Evolutionary conservation across 1,140 invertebrate species (phyloP), one percentile per base, ranked within the genome.

Genomic region (Pogonomyrmex californicus): DNA sequence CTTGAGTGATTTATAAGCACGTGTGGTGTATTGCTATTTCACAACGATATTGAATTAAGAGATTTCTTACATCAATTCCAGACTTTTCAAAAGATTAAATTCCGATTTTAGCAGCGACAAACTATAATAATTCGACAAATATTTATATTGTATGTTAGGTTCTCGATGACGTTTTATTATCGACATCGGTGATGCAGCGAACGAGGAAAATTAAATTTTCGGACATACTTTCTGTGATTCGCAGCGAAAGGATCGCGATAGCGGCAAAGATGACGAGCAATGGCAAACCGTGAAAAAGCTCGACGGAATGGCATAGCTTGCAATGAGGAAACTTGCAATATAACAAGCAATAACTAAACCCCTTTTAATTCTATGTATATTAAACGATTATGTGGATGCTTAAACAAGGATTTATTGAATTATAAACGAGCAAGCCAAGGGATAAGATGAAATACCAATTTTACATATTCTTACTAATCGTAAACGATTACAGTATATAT

Each of bases 381-480:
- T 94, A 93, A 93, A 95, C 88, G 86, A 93, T 94, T 94, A 95
- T 93, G 93, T 94, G 94, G 93, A 94, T 93, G 93, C 93, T 94
- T 94, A 93, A 83, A 94, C 83, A 90, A 94, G 65, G 91, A 94
- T 94, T 93, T 93, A 95, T 94, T 95, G 91, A 91, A 91, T 91
- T 91, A 83, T 83, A 90, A 92, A 94, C 86, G 90, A 93, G 89
- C 92, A 92, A 92, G 87, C 86, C 92, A 83, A 90, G 87, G 91
- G 91, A 91, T 92, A 93, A 91, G 75, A 89, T 86, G 86, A 93
- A 93, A 94, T 95, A 95, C 93, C 95, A 93, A 95, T 95, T 95
- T 95, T 95, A 95, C 94, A 95, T 94, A 95, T 95, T 95, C 95
- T 95, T 95, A 95, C 94, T 95, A 95, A 94, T 93, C 93, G 93